Evolutionary conservation across 2,113 vertebrate species (phyloP).

Genomic region (Scomber japonicus): DNA sequence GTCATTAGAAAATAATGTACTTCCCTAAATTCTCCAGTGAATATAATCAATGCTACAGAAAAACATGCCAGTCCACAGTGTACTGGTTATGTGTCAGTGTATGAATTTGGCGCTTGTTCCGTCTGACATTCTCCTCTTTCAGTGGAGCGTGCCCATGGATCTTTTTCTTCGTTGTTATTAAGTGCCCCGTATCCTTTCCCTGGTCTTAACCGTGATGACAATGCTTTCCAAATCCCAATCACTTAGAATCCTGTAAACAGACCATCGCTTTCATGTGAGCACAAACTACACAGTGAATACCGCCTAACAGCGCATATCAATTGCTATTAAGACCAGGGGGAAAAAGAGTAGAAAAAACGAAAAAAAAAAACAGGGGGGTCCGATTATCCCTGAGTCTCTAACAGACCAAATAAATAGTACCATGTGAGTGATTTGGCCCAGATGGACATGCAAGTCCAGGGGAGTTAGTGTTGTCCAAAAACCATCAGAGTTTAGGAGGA

Average conservation of each 20-base stretch:
- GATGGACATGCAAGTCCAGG: constrained; percentile 69
- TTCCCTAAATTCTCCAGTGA: constrained; percentile 46
- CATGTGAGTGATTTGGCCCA: constrained; percentile 80
- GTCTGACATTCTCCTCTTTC: constrained; percentile 59
- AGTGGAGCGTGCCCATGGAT: constrained; percentile 64
- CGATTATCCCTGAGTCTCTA: constrained; percentile 75
- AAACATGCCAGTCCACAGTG: constrained; percentile 52
- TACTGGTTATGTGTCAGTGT: constrained; percentile 43
- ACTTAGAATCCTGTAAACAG: constrained; percentile 80
- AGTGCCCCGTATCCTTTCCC: constrained; percentile 68
- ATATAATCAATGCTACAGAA: constrained; percentile 29
- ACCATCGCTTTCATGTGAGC: constrained; percentile 74
- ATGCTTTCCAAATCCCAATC: constrained; percentile 75
- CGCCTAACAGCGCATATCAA: constrained; percentile 81
- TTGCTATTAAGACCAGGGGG: constrained; percentile 69
- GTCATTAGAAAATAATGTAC: constrained; percentile 58
- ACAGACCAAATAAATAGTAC: constrained; percentile 82
- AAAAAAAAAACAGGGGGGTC: constrained; percentile 30
- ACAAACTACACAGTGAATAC: constrained; percentile 80
- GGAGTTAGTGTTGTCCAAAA: constrained; percentile 72
- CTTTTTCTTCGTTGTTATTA: constrained; percentile 70
- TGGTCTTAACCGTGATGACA: constrained; percentile 80
- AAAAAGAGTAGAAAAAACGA: constrained; percentile 19
- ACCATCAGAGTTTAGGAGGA: constrained; percentile 63
- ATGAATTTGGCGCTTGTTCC: constrained; percentile 21